Base-by-base conservation (phyloP, 2,797 vertebrate species). In the Leuciscus waleckii region DNA sequence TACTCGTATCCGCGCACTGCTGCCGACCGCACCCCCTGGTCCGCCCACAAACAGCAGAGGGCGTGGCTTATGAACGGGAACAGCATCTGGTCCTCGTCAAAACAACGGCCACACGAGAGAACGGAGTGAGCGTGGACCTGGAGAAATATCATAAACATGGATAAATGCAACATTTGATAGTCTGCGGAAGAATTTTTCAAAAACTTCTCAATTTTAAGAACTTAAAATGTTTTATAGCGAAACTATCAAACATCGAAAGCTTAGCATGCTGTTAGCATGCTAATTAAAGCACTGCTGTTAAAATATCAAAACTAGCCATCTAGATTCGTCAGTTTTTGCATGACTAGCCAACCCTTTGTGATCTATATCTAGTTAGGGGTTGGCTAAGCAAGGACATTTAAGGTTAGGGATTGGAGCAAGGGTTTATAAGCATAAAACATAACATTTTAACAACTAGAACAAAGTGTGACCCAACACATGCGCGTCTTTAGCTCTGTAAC, bases 11-110 rank as follows among this genome's bases (percentile, higher is more conserved):
- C 95, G 54, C 94, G 92, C 65, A 91, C 88, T 0, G 92, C 90
- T 0, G 95, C 94, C 0, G 86, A 81, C 88, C 91, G 90, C 73
- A 96, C 93, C 1, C 94, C 94, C 56, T 91, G 93, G 90, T 96
- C 95, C 0, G 90, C 90, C 95, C 94, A 96, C n/a, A 96, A 91
- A 0, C 92, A 89, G 35, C 90, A 93, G 81, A 96, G 90, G 37
- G 95, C 94, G 0, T 93, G 94, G 46, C 92, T 94, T 85, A 94
- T 75, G 7, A 95, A 95, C 0, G 95, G 95, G 7, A 95, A 92
- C 74, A 96, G 90, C 84, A 94, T 92, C 86, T 92, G 92, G 79
- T 96, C 94, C 1, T 94, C 93, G 1, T 94, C 95, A 16, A 95
- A 81, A 90, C 95, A 96, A 78, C 92, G 91, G 56, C 89, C 89